Evolutionary conservation across 1,140 invertebrate species (phyloP).

Genomic region (Tyrophagus putrescentiae): DNA sequence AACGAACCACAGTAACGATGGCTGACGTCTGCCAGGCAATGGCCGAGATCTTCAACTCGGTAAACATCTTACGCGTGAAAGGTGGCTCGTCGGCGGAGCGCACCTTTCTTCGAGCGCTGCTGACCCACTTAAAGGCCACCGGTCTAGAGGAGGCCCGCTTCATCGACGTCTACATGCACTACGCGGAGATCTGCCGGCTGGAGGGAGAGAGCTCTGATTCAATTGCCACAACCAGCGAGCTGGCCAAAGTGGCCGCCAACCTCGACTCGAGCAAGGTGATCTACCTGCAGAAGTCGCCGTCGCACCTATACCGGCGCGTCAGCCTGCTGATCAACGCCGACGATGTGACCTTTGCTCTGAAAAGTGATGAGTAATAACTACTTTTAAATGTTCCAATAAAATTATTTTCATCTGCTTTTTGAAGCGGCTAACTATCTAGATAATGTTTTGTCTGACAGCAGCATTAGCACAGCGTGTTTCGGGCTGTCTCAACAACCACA

Average conservation of each 20-base stretch:
- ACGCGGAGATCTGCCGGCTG: conserved; percentile 48
- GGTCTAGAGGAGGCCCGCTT: conserved; percentile 68
- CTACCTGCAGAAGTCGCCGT: conserved; percentile 46
- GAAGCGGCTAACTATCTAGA: too few species aligned
- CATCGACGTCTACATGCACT: conserved; percentile 47
- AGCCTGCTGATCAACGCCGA: conserved; percentile 69
- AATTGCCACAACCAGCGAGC: conserved; percentile 37
- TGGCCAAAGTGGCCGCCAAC: conserved; percentile 42
- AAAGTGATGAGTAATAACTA: too few species aligned
- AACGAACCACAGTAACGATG: conserved; percentile 46
- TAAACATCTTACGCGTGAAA: conserved; percentile 66
- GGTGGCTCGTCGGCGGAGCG: conserved; percentile 57
- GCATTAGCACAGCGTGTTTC: too few species aligned
- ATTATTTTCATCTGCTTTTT: too few species aligned
- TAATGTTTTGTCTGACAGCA: too few species aligned
- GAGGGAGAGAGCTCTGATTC: conserved; percentile 50
- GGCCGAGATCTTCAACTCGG: conserved; percentile 71
- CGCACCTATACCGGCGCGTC: conserved; percentile 52
- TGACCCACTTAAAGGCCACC: conserved; percentile 55
- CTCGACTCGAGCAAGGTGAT: conserved; percentile 48
- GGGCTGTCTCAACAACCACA: too few species aligned
- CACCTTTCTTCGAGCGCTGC: conserved; percentile 60
- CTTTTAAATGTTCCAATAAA: too few species aligned
- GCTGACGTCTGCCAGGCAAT: conserved; percentile 63
- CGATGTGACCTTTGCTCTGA: conserved; percentile 66